Evolutionary conservation across 2,888 invertebrate genomes (phyloP), one percentile per base, ranked within the genome.

Genomic region (Sialis lutaria): DNA sequence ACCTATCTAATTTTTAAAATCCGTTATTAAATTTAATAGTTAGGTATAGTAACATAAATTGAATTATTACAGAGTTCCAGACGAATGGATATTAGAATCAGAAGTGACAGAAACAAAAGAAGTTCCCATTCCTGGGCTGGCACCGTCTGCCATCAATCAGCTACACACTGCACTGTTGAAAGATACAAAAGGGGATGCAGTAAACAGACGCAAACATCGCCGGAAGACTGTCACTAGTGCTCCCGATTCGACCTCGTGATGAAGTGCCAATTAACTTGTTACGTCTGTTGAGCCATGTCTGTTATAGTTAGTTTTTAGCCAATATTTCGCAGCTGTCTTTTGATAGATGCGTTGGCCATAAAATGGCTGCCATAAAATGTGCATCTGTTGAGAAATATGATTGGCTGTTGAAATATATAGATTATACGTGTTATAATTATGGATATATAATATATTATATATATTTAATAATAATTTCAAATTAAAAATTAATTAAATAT

Each of bases 71-170:
- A 90, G 90, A 59, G 67, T 88, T 63, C 80, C 84, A 13, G 89
- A 91, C 65, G 83, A 87, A 61, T 91, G 91, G 91, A 73, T 90
- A 53, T 70, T 77, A 1, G 87, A 85, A 64, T 74, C 77, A 61
- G 76, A 78, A 50, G 77, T 77, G 60, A 70, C 69, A 56, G 70
- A 73, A 46, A 70, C 73, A 51, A 81, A 79, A 64, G 66, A 69
- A 37, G 71, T 81, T 40, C 69, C 73, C 58, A 74, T 77, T 48
- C 65, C 70, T 4, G 56, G 63, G 46, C 62, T 77, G 52, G 64
- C 72, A 6, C 64, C 65, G 7, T 60, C 64, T 50, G 67, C 70
- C 9, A 73, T 73, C 59, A 70, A 70, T 53, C 55, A 62, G 33
- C 62, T 77, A 31, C 70, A 67, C 57, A 70, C 71, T 49, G 68